Evolutionary conservation across 2,113 vertebrate species (phyloP), one percentile per base, ranked within the genome.

Genomic region (Rana temporaria): DNA sequence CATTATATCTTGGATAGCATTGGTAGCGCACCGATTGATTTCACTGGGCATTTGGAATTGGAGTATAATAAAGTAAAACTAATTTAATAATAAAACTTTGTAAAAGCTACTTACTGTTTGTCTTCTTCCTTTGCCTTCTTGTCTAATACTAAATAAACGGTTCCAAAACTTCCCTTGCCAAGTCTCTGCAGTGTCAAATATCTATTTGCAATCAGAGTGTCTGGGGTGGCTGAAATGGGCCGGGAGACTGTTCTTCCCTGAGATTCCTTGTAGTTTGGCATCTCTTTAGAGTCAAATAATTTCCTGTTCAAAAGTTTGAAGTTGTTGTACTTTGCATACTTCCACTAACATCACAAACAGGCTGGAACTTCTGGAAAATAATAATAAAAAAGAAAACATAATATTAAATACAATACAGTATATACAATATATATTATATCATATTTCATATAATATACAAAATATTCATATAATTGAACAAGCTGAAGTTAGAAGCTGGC

Each of bases 81-180:
- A 12, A 48, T 48, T 12, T 48, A 48, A 48, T 12, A 48, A 48
- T n/a, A 62, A 62, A 65, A 26, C n/a, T 65, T 26, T 24, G 15
- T 9, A 26, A 24, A 74, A 26, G 7, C 86, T 90, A 96, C 95
- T 96, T 89, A 96, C 95, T 95, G 59, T 82, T 91, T 79, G 76
- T 95, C 95, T 24, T 88, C 91, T 74, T 81, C 88, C 71, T 88
- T 87, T 68, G 92, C 90, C 88, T 93, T 95, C 84, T 90, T 93
- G 79, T 96, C 96, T 86, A 88, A 88, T 74, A 96, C 94, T 84
- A 96, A 90, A 81, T 93, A 96, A 4, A 97, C 91, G 0, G 89
- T 95, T 70, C 95, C 95, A 86, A 96, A 97, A 79, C 95, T 96
- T 4, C 95, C 96, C 19, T 87, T 92, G 81, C 95, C 95, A 84